Conservation (phyloP, 1,140 invertebrate species). For the Schlechtendalia chinensis region DNA sequence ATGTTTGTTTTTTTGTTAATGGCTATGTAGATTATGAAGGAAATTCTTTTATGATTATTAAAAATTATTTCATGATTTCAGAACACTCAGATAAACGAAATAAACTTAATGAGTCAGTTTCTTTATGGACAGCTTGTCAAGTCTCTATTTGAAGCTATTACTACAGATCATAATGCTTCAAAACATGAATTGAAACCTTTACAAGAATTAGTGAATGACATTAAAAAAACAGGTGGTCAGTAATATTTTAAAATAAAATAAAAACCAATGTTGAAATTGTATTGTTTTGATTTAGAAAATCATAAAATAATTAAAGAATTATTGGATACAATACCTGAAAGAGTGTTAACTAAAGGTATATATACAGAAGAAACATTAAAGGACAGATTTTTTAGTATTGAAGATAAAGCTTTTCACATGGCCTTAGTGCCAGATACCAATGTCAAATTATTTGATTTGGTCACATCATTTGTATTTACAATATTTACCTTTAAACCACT, state of each 20-base stretch:
- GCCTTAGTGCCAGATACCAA: conserved; percentile 60
- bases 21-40: no score
- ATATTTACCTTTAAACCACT: conserved; percentile 67
- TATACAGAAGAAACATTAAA: conserved; percentile 80
- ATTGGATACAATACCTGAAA: conserved; percentile 72
- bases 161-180: conserved; percentile 59
- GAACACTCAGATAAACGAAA: conserved; percentile 22
- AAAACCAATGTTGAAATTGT: not conserved
- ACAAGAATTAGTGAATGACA: conserved; percentile 69
- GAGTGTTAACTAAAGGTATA: conserved; percentile 75
- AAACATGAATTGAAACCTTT: conserved; percentile 68
- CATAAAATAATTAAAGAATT: conserved; percentile 73
- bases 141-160: conserved; percentile 75
- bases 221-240: conserved; percentile 69
- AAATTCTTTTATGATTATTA: no score
- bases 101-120: conserved; percentile 44
- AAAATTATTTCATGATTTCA: conserved; percentile 43
- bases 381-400: conserved; percentile 79
- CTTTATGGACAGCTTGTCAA: conserved; percentile 89
- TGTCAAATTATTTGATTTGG: conserved; percentile 75
- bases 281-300: conserved; percentile 59
- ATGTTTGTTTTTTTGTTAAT: not conserved
- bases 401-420: conserved; percentile 51
- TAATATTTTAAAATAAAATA: conserved; percentile 46
- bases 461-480: conserved; percentile 85